A percentile compares a stretch with the other conserved stretches of the same genome.
phyloP scores from a whole-genome alignment of 2,113 vertebrate genomes.

The Panurus biarmicus region DNA sequence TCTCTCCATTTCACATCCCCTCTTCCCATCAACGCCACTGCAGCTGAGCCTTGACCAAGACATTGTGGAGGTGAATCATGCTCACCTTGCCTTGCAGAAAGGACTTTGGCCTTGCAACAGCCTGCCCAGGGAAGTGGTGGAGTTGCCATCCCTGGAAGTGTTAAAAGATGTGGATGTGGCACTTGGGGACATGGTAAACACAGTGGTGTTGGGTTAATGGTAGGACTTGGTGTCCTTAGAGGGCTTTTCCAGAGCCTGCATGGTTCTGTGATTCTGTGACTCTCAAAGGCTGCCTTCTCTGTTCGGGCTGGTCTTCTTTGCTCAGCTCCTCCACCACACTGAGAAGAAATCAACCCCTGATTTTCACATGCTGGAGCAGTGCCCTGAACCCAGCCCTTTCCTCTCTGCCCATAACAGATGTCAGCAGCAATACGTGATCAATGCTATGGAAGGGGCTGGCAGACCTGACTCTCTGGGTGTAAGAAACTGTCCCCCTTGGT shows the following conservation, averaged over 20 bases:
- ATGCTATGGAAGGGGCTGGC: constrained; percentile 2
- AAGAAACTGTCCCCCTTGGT: background rate
- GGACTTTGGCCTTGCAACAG: background rate
- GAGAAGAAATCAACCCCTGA: background rate
- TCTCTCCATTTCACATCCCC: background rate
- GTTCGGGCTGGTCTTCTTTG: background rate
- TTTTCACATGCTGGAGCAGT: rapidly evolving
- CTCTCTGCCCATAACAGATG: background rate
- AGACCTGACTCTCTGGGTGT: background rate
- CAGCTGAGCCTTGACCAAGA: background rate
- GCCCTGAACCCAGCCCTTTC: background rate
- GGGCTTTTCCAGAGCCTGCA: background rate
- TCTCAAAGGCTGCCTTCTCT: background rate
- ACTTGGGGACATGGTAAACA: background rate
- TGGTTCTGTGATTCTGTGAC: background rate
- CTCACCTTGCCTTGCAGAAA: background rate
- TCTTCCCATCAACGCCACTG: rapidly evolving
- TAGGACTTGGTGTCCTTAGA: background rate
- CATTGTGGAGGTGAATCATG: rapidly evolving
- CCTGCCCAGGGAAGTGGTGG: background rate
- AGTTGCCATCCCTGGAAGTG: background rate
- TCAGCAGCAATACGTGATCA: background rate
- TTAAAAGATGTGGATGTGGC: background rate
- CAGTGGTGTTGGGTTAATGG: background rate
- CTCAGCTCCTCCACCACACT: background rate